These are phyloP conservation scores for Plusia festucae DNA, from an alignment of 2,888 invertebrate genomes.

Conservation along the genomic window DNA sequence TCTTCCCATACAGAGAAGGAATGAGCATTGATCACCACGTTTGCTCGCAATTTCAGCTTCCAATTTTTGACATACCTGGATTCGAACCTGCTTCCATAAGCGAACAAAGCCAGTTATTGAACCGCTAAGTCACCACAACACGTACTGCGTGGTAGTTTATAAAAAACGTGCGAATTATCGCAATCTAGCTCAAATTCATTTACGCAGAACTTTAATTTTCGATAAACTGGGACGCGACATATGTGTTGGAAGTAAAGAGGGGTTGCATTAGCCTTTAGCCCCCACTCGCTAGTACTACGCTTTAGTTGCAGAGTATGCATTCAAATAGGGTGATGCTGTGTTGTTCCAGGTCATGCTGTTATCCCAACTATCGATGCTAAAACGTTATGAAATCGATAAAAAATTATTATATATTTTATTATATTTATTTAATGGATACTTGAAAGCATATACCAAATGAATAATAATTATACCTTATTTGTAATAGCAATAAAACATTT, in stretches of 20 bases:
- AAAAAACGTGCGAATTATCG: neutral
- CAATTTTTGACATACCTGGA: no score
- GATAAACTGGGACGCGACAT: conserved; percentile 34
- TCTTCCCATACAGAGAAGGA: no score
- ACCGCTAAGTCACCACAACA: no score
- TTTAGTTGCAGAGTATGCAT: conserved; percentile 38
- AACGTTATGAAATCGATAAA: conserved; percentile 11
- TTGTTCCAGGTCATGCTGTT: neutral
- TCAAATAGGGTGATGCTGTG: conserved; percentile 21
- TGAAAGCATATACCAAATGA: no score
- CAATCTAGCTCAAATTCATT: conserved; percentile 7
- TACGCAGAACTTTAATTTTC: conserved; percentile 23
- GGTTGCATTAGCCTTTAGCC: conserved; percentile 25
- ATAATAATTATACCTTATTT: no score
- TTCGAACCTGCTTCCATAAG: no score
- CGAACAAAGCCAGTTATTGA: no score
- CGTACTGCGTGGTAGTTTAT: neutral
- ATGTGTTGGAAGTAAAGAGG: conserved; percentile 11
- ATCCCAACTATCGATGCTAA: conserved; percentile 11
- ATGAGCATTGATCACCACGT: no score
- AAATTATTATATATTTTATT: neutral
- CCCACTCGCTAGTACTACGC: conserved; percentile 7
- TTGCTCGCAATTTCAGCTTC: no score
- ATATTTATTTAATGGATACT: no score
- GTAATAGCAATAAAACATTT: no score